phyloP scores from a whole-genome alignment of 2,113 vertebrate species.

The Hippocampus guttulatus region DNA sequence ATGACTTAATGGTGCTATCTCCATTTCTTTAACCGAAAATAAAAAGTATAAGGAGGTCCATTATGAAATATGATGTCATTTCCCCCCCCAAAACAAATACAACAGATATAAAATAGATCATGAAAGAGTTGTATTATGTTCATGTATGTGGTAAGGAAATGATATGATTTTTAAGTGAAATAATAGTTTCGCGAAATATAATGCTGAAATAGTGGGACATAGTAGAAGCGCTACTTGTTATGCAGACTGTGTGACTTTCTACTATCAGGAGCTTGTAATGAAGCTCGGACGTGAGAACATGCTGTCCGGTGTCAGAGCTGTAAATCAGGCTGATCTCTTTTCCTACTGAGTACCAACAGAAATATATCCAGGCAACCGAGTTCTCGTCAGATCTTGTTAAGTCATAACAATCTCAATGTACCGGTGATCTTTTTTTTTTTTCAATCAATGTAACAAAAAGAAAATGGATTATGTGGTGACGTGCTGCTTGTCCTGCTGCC shows the following conservation, averaged over 20 bases:
- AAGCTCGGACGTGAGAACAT: slow-evolving; percentile 4
- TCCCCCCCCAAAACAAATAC: neutral
- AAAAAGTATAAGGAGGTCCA: neutral
- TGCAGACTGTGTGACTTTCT: neutral
- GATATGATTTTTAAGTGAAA: neutral
- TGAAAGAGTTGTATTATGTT: neutral
- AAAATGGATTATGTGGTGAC: neutral
- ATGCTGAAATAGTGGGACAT: neutral
- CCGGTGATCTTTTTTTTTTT: neutral
- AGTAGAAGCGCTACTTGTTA: neutral
- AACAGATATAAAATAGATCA: neutral
- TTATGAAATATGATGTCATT: neutral
- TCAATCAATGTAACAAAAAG: neutral
- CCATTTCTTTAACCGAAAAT: neutral
- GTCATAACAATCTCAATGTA: neutral
- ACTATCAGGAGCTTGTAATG: neutral
- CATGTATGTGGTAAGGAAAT: neutral
- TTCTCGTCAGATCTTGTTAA: neutral
- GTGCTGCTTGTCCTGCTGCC: neutral
- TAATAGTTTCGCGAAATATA: neutral
- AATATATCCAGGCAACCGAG: neutral
- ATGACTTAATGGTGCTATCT: neutral
- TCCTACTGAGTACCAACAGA: neutral
- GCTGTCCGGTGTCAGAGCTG: slow-evolving; percentile 10
- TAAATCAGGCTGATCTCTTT: slow-evolving; percentile 8